Evolutionary conservation across 2,797 vertebrate species (phyloP).

Genomic region (Etheostoma perlongum): DNA sequence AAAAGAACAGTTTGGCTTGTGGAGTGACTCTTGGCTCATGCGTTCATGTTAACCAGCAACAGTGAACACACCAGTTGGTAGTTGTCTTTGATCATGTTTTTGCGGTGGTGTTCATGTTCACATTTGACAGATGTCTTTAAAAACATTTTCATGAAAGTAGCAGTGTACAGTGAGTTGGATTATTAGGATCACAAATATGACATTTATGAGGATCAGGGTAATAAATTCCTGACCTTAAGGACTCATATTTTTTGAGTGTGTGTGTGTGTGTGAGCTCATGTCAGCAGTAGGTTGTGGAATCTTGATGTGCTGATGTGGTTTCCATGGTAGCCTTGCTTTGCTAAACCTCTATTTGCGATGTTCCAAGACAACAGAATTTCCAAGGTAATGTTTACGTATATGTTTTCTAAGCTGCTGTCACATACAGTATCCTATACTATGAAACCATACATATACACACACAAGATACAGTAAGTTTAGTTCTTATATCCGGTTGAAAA

Average conservation of each 20-base stretch:
- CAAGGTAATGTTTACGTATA: too few species aligned
- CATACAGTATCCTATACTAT: background rate
- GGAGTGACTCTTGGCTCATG: background rate
- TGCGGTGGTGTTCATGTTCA: background rate
- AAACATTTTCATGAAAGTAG: background rate
- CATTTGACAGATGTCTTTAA: background rate
- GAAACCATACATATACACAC: background rate
- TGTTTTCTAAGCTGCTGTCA: background rate
- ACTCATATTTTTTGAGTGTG: background rate
- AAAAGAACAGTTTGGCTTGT: background rate
- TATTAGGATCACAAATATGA: slow-evolving; percentile 1
- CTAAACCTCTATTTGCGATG: background rate
- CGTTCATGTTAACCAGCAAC: background rate
- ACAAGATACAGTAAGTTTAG: too few species aligned
- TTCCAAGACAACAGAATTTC: background rate
- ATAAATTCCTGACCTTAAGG: background rate
- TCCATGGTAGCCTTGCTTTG: background rate
- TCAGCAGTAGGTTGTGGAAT: background rate
- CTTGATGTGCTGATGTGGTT: background rate
- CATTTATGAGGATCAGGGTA: background rate
- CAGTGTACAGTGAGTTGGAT: background rate
- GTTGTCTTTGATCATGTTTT: background rate
- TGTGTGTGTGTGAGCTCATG: background rate
- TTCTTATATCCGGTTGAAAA: background rate
- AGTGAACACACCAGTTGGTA: background rate